Evolutionary conservation across 2,888 invertebrate genomes (phyloP).

Genomic region (Pseudococcus jackbeardsleyi): DNA sequence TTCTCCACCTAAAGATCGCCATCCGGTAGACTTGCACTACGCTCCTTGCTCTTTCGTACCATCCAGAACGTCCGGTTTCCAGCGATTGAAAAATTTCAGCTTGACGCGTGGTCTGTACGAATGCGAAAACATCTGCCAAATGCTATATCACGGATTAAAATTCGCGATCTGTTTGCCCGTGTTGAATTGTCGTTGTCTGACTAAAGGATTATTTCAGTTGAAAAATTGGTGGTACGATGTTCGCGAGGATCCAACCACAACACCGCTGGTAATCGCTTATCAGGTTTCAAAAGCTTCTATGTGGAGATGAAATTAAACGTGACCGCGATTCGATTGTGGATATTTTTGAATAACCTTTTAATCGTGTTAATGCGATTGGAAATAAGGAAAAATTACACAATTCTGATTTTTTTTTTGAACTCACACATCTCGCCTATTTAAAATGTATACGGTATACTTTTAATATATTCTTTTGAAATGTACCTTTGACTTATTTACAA

Average conservation of each 20-base stretch:
- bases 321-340: background rate
- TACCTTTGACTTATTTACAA: slow-evolving; percentile 33
- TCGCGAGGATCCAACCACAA: background rate
- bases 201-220: slow-evolving; percentile 1
- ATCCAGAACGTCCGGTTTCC: background rate
- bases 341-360: background rate
- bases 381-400: background rate
- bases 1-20: too few relatives aligned
- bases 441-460: background rate
- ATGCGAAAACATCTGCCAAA: slow-evolving; percentile 19
- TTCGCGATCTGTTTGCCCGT: slow-evolving; percentile 9
- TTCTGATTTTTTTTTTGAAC: background rate
- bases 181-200: slow-evolving; percentile 18
- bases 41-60: background rate
- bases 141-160: slow-evolving; percentile 5
- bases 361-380: background rate
- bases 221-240: slow-evolving; percentile 15
- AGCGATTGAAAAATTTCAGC: slow-evolving; percentile 7
- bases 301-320: background rate
- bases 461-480: slow-evolving; percentile 39
- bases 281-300: background rate
- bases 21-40: background rate
- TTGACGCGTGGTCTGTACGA: background rate
- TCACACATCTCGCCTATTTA: background rate
- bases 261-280: background rate